A percentile compares a stretch with the other conserved stretches of the same genome.
Evolutionary conservation across 2,888 invertebrate genomes (phyloP).

Genomic region (Nysson spinosus): DNA sequence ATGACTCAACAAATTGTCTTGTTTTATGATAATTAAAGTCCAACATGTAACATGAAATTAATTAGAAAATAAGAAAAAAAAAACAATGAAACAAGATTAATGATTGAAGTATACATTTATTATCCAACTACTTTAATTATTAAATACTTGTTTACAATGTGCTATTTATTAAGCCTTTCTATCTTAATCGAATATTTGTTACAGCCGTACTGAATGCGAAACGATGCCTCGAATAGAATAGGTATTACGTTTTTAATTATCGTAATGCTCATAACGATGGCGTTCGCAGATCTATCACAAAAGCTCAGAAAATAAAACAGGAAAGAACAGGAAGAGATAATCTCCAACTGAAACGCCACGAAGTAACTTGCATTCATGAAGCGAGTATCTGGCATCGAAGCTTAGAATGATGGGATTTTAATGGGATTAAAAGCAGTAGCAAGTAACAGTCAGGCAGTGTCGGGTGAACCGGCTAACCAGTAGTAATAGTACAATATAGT

Average conservation of each 20-base stretch:
- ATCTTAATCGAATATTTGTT: no score
- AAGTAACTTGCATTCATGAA: conserved; percentile 1
- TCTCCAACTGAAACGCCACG: conserved; percentile 16
- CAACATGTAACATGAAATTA: no score
- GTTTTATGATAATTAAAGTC: no score
- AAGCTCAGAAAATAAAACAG: conserved; percentile 27
- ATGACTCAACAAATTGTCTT: no score
- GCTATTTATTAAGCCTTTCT: no score
- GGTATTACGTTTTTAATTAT: conserved; percentile 48
- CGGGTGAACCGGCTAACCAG: conserved; percentile 29
- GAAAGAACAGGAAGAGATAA: conserved; percentile 35
- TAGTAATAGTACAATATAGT: conserved; percentile 36
- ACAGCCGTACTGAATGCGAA: no score
- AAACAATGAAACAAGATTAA: no score
- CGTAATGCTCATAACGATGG: conserved; percentile 33
- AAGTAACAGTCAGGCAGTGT: conserved; percentile 35
- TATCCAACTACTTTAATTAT: no score
- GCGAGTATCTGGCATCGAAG: conserved; percentile 31
- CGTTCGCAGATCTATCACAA: conserved; percentile 20
- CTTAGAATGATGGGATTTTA: conserved; percentile 53
- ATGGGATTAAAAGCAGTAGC: conserved; percentile 51
- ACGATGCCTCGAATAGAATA: conserved; percentile 8
- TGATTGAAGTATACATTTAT: no score
- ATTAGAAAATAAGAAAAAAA: no score
- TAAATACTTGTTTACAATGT: no score